A percentile compares a stretch with the other conserved stretches of the same genome.
Evolutionary conservation across 2,888 invertebrate species (phyloP).

Genomic region (Drosophila pegasa): DNA sequence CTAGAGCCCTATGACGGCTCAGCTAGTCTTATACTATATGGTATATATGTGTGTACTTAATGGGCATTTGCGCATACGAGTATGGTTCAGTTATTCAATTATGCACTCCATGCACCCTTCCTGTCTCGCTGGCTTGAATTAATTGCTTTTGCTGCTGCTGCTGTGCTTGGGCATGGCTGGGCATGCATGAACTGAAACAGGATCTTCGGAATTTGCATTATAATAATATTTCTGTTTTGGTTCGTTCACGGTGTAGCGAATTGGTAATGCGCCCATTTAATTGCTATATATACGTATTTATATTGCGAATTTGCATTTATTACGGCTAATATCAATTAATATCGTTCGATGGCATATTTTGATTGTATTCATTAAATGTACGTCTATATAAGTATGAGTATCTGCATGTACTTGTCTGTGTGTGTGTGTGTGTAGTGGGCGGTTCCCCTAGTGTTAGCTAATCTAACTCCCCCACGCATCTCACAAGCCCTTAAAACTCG

Average conservation of each 20-base stretch:
- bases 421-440: slow-evolving; percentile 28
- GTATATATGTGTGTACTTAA: slow-evolving; percentile 2
- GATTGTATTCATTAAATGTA: slow-evolving; percentile 69
- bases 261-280: slow-evolving; percentile 27
- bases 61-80: neutral
- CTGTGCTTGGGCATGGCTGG: slow-evolving; percentile 18
- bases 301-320: slow-evolving; percentile 44
- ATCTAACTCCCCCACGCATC: slow-evolving; percentile 26
- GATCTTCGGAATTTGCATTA: slow-evolving; percentile 32
- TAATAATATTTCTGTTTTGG: slow-evolving; percentile 18
- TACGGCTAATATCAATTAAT: slow-evolving; percentile 76
- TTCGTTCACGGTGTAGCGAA: slow-evolving; percentile 21
- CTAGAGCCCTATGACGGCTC: neutral
- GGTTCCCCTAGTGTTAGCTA: slow-evolving; percentile 36
- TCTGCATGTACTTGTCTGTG: slow-evolving; percentile 37
- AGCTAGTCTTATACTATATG: slow-evolving; percentile 2
- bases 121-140: slow-evolving; percentile 2
- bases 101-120: neutral
- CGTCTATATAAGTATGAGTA: slow-evolving; percentile 38
- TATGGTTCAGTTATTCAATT: slow-evolving; percentile 12
- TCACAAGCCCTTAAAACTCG: slow-evolving; percentile 30
- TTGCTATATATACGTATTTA: slow-evolving; percentile 33
- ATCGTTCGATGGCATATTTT: slow-evolving; percentile 78
- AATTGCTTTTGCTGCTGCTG: slow-evolving; percentile 18
- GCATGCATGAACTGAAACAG: slow-evolving; percentile 39